These are phyloP conservation scores for Squalus acanthias DNA, from an alignment of 2,797 vertebrate genomes.

Conservation along the genomic window DNA sequence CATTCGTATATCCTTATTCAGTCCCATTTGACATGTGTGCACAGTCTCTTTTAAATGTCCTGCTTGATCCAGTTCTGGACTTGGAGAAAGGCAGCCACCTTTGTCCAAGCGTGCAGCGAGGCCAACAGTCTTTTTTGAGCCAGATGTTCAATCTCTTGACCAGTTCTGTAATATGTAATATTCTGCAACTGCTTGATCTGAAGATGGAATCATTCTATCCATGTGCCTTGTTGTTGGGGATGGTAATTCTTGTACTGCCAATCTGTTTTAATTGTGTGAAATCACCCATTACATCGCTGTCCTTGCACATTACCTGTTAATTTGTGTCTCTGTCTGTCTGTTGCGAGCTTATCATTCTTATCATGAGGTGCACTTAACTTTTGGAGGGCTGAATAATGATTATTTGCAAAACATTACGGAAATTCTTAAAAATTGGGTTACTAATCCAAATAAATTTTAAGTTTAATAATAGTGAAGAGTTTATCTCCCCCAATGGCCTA, in stretches of 20 bases:
- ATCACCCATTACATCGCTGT: neutral
- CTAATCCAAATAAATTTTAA: neutral
- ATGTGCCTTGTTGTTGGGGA: neutral
- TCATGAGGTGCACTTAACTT: neutral
- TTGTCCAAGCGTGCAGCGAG: neutral
- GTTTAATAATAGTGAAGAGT: neutral
- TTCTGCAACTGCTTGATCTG: neutral
- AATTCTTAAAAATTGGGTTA: neutral
- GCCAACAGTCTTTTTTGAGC: neutral
- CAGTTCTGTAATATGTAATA: neutral
- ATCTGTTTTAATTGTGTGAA: neutral
- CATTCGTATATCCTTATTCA: neutral
- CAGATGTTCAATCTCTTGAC: neutral
- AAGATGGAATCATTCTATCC: neutral
- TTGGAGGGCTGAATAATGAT: neutral
- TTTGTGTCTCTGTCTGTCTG: neutral
- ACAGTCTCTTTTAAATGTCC: neutral
- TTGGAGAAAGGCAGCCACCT: neutral
- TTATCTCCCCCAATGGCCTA: neutral
- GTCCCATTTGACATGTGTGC: neutral
- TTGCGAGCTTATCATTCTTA: neutral
- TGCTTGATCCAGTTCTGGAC: neutral
- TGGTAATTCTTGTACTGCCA: neutral
- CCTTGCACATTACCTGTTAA: neutral
- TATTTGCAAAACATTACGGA: neutral